These are phyloP conservation scores for Melanotaenia pygmaea DNA, from an alignment of 2,797 vertebrate genomes.

Conservation along the genomic window DNA sequence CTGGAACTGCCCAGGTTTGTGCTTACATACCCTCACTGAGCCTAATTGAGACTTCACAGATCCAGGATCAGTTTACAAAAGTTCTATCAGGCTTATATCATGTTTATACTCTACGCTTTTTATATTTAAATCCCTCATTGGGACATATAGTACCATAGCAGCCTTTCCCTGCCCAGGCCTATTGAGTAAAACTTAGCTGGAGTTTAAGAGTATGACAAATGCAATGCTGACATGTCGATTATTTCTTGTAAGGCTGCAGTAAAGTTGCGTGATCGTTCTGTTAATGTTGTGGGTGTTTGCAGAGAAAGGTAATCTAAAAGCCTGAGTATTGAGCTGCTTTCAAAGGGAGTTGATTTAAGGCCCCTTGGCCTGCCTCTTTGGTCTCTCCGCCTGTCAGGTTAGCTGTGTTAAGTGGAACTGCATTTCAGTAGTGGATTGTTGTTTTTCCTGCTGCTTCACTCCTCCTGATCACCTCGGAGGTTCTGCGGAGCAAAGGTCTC, in stretches of 20 bases:
- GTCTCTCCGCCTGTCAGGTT: conserved; percentile 63
- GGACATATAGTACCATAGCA: conserved; percentile 3
- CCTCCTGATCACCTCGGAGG: conserved; percentile 80
- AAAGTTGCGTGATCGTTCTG: conserved; percentile 16
- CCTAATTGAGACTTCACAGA: conserved; percentile 26
- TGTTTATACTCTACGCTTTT: conserved; percentile 55
- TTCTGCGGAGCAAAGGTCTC: conserved; percentile 78
- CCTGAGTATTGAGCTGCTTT: conserved; percentile 66
- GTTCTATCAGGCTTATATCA: conserved; percentile 30
- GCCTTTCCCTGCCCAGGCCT: background rate
- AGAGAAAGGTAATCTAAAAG: conserved; percentile 56
- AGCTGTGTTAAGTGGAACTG: conserved; percentile 77
- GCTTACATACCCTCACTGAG: conserved; percentile 30
- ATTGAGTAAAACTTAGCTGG: conserved; percentile 10
- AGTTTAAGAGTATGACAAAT: conserved; percentile 12
- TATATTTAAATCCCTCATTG: conserved; percentile 51
- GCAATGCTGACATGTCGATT: conserved; percentile 12
- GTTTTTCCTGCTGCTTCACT: conserved; percentile 72
- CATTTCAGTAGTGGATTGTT: conserved; percentile 75
- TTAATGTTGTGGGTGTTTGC: conserved; percentile 39
- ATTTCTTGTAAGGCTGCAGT: conserved; percentile 16
- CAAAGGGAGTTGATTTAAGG: conserved; percentile 67
- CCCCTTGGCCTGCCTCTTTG: conserved; percentile 50
- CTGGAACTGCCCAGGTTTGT: conserved; percentile 28
- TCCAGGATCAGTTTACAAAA: conserved; percentile 29